These are phyloP conservation scores for Nannoperca obscura DNA, from an alignment of 2,797 vertebrate genomes.

Conservation along the genomic window DNA sequence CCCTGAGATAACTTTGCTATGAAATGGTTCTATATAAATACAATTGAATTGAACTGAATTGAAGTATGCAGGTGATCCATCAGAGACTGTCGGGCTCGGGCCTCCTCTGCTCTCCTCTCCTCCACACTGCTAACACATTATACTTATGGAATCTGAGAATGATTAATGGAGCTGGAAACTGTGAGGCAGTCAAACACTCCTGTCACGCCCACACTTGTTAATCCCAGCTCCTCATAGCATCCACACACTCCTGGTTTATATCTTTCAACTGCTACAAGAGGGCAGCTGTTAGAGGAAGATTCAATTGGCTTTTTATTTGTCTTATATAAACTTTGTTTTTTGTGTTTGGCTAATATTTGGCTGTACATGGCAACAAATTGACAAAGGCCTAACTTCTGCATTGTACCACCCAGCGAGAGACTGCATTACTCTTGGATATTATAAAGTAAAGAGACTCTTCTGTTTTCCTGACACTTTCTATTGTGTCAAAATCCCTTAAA, in stretches of 20 bases:
- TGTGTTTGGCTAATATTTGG: slow-evolving; percentile 46
- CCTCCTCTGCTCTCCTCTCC: slow-evolving; percentile 41
- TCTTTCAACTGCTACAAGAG: slow-evolving; percentile 34
- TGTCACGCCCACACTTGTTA: slow-evolving; percentile 47
- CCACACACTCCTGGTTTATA: slow-evolving; percentile 32
- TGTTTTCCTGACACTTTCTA: not conserved
- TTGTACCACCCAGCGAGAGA: not conserved
- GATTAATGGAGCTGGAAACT: slow-evolving; percentile 66
- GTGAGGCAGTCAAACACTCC: slow-evolving; percentile 43
- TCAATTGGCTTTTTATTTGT: slow-evolving; percentile 15
- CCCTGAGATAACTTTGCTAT: too few relatives aligned
- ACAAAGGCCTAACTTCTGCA: slow-evolving; percentile 4
- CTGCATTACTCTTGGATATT: not conserved
- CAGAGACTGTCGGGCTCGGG: slow-evolving; percentile 40
- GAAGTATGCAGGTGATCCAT: slow-evolving; percentile 65
- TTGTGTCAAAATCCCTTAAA: not conserved
- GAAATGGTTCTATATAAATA: too few relatives aligned
- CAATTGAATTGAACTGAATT: not conserved
- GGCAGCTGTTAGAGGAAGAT: slow-evolving; percentile 21
- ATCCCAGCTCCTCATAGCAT: slow-evolving; percentile 55
- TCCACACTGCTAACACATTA: slow-evolving; percentile 49
- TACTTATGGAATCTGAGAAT: slow-evolving; percentile 63
- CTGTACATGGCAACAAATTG: slow-evolving; percentile 31
- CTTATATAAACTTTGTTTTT: slow-evolving; percentile 29
- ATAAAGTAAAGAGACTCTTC: not conserved